phyloP scores from a whole-genome alignment of 2,888 invertebrate species.

The Pseudococcus jackbeardsleyi region DNA sequence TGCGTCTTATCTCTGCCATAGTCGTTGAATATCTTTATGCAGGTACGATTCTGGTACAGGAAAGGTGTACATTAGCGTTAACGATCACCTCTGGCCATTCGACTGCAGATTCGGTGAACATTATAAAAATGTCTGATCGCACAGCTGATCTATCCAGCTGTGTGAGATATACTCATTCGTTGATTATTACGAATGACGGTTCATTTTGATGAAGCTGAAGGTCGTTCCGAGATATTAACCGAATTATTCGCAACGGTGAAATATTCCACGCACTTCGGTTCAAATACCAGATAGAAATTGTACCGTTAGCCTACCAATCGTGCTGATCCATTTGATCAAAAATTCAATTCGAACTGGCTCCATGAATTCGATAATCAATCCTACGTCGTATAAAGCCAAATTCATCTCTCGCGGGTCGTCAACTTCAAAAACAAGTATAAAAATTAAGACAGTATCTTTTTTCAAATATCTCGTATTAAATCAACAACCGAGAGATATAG shows the following conservation, averaged over 20 bases:
- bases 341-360: background rate
- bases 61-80: slow-evolving; percentile 47
- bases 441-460: slow-evolving; percentile 13
- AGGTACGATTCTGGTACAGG: background rate
- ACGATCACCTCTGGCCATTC: slow-evolving; percentile 37
- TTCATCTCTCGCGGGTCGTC: background rate
- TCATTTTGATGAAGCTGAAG: background rate
- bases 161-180: background rate
- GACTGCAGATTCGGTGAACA: background rate
- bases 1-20: slow-evolving; percentile 5
- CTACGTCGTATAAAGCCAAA: background rate
- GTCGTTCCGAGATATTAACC: slow-evolving; percentile 26
- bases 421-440: background rate
- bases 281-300: background rate
- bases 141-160: slow-evolving; percentile 25
- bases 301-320: background rate
- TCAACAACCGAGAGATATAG: background rate
- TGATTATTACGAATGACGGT: slow-evolving; percentile 6
- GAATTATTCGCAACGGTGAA: slow-evolving; percentile 46
- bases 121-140: slow-evolving; percentile 18
- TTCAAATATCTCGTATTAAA: background rate
- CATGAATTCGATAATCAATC: background rate
- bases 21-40: background rate
- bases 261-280: background rate
- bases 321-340: background rate